These are phyloP conservation scores for Boloria selene DNA, from an alignment of 2,888 invertebrate species.

Conservation along the genomic window DNA sequence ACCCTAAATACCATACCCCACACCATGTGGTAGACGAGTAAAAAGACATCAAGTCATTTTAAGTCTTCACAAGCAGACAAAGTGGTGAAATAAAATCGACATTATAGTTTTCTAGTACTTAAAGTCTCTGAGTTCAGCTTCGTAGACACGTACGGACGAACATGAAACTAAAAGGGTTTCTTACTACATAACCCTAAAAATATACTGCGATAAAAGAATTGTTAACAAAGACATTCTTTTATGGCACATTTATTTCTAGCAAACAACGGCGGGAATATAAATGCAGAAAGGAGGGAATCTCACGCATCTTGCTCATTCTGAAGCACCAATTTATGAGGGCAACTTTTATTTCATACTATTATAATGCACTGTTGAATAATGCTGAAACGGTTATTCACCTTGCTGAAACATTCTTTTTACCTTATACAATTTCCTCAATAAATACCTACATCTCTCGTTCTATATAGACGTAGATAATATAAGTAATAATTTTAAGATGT, in stretches of 20 bases:
- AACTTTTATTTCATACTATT: conserved; percentile 33
- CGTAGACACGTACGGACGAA: too few relatives aligned
- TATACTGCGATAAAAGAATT: conserved; percentile 16
- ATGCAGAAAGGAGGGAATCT: conserved; percentile 22
- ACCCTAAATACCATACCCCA: too few relatives aligned
- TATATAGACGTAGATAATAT: too few relatives aligned
- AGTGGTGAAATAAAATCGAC: too few relatives aligned
- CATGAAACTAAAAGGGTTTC: too few relatives aligned
- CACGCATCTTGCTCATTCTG: conserved; percentile 23
- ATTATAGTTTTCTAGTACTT: too few relatives aligned
- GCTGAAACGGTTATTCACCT: conserved; percentile 21
- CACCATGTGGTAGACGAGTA: too few relatives aligned
- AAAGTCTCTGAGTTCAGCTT: too few relatives aligned
- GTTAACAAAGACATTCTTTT: conserved; percentile 25
- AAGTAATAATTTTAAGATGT: too few relatives aligned
- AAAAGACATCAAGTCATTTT: too few relatives aligned
- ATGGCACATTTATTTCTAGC: conserved; percentile 29
- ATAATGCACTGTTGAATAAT: conserved; percentile 23
- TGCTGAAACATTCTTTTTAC: conserved; percentile 10
- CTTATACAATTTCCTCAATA: not conserved
- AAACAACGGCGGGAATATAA: conserved; percentile 31
- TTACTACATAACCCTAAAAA: not conserved
- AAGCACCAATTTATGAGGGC: conserved; percentile 27
- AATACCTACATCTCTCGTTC: too few relatives aligned
- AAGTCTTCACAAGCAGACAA: too few relatives aligned